Conservation (phyloP, 2,113 vertebrate genomes). For the Herpailurus yagouaroundi region DNA sequence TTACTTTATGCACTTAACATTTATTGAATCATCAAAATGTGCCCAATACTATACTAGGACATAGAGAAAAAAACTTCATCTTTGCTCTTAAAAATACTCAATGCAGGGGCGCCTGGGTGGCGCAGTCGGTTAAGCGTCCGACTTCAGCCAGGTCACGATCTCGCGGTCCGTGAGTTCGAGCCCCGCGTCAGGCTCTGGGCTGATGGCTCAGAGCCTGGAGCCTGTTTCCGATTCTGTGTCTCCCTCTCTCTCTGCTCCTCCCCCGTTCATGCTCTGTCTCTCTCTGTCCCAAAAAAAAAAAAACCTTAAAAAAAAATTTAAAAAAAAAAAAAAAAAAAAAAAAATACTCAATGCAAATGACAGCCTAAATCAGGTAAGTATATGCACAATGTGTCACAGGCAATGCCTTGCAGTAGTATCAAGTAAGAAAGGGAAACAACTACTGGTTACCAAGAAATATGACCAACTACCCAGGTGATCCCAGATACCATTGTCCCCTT, state of each 20-base stretch:
- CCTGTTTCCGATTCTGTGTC: too few relatives aligned
- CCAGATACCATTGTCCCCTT: background rate
- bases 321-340: too few relatives aligned
- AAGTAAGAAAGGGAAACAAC: background rate
- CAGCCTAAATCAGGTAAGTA: background rate
- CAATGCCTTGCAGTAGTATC: background rate
- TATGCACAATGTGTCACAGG: background rate
- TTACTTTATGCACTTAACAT: background rate
- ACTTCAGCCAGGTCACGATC: too few relatives aligned
- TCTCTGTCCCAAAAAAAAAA: too few relatives aligned
- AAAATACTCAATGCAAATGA: background rate
- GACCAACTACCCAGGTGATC: background rate
- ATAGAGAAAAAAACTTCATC: background rate
- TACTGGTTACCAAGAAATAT: background rate
- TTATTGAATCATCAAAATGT: background rate
- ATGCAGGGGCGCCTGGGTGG: too few relatives aligned
- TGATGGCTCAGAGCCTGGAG: too few relatives aligned
- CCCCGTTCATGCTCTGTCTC: too few relatives aligned
- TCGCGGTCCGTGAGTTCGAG: too few relatives aligned
- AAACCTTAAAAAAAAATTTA: too few relatives aligned
- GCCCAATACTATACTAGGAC: background rate
- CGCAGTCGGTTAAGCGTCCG: too few relatives aligned
- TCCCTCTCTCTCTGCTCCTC: too few relatives aligned
- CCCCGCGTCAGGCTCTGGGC: too few relatives aligned
- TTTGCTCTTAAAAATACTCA: background rate